Evolutionary conservation across 2,113 vertebrate genomes (phyloP).

Genomic region (Cranoglanis bouderius): DNA sequence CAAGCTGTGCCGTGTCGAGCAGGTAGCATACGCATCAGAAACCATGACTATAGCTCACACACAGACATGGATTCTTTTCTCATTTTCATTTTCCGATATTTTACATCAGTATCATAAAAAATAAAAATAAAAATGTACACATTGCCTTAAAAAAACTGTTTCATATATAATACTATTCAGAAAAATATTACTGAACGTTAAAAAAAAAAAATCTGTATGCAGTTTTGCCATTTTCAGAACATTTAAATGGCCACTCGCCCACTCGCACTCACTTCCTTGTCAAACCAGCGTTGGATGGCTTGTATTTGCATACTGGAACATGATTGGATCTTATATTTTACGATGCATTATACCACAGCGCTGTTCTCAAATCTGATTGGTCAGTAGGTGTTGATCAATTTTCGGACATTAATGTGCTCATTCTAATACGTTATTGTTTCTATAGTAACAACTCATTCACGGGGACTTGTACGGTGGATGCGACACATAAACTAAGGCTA

Average conservation of each 20-base stretch:
- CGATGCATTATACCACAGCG: too few relatives aligned
- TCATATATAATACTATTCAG: too few relatives aligned
- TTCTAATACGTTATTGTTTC: too few relatives aligned
- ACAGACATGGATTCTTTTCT: background rate
- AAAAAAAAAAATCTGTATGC: too few relatives aligned
- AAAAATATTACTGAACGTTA: too few relatives aligned
- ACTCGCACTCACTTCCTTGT: background rate
- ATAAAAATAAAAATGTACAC: too few relatives aligned
- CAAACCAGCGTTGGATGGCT: background rate
- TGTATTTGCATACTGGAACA: background rate
- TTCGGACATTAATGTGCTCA: too few relatives aligned
- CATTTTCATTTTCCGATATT: too few relatives aligned
- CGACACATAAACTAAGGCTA: background rate
- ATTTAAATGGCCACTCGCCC: background rate
- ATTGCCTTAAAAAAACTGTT: too few relatives aligned
- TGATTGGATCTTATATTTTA: background rate
- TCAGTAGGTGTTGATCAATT: too few relatives aligned
- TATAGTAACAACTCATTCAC: background rate
- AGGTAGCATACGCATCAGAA: constrained; percentile 73
- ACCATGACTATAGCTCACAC: background rate
- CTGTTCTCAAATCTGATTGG: too few relatives aligned
- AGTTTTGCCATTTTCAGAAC: background rate
- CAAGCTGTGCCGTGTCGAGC: constrained; percentile 95
- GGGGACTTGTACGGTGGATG: background rate
- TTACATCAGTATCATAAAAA: too few relatives aligned